These are phyloP conservation scores for Temnopleurus reevesii DNA, from an alignment of 53 echinoderm and acorn worm genomes.

Conservation along the genomic window DNA sequence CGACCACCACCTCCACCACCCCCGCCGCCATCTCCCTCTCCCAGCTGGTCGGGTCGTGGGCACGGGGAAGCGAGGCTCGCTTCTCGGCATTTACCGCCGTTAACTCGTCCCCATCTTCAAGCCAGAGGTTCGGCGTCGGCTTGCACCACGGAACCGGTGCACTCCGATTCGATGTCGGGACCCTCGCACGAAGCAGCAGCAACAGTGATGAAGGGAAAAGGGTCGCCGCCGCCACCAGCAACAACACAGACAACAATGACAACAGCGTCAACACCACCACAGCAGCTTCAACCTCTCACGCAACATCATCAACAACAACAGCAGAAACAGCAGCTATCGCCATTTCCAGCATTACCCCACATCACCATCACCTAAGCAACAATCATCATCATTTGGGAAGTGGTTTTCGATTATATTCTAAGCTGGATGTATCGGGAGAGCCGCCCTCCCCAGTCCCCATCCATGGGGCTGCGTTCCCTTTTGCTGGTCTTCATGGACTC, in stretches of 20 bases:
- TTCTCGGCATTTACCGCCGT: constrained; percentile 61
- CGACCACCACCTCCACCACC: constrained; percentile 33
- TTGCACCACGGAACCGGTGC: neutral
- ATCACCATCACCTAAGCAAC: constrained; percentile 7
- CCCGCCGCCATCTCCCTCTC: constrained; percentile 36
- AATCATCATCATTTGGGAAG: constrained; percentile 56
- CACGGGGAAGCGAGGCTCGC: constrained; percentile 39
- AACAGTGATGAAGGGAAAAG: constrained; percentile 19
- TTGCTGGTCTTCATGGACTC: constrained; percentile 43
- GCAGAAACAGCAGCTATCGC: constrained; percentile 12
- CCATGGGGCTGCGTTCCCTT: constrained; percentile 11
- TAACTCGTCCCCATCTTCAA: constrained; percentile 2
- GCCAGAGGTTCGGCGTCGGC: constrained; percentile 17
- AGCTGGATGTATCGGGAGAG: constrained; percentile 62
- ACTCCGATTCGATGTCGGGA: neutral
- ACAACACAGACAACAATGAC: neutral
- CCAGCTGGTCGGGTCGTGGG: constrained; percentile 28
- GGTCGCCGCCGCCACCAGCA: neutral
- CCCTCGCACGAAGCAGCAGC: neutral
- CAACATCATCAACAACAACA: neutral
- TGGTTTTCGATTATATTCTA: constrained; percentile 77
- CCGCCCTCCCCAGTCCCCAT: constrained; percentile 55
- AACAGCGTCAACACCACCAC: neutral
- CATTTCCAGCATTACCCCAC: constrained; percentile 28
- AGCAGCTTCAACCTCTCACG: neutral